Conservation (phyloP, 2,113 vertebrate genomes). For the Callospermophilus lateralis region DNA sequence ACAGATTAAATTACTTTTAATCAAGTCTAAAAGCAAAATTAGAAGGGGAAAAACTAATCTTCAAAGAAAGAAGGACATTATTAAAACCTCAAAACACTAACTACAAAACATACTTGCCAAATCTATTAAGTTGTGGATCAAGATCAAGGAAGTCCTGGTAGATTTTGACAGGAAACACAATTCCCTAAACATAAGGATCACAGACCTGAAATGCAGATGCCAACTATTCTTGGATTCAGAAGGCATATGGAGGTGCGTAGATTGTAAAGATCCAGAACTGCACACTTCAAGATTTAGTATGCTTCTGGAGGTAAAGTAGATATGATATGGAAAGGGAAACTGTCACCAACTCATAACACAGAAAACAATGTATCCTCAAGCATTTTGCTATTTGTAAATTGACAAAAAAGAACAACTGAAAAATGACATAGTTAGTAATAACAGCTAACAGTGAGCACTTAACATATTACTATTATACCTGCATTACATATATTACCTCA, state of each 20-base stretch:
- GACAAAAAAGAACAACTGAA: conserved; percentile 20
- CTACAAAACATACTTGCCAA: conserved; percentile 38
- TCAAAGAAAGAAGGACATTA: background rate
- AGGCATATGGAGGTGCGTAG: background rate
- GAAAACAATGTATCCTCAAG: background rate
- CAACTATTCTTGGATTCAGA: background rate
- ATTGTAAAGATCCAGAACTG: background rate
- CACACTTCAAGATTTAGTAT: background rate
- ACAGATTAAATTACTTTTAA: conserved; percentile 1
- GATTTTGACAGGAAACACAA: conserved; percentile 13
- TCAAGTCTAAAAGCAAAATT: conserved; percentile 53
- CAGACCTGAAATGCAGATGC: background rate
- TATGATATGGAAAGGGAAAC: background rate
- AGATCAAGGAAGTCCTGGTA: background rate
- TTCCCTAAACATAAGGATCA: conserved; percentile 32
- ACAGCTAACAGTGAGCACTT: background rate
- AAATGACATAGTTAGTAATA: background rate
- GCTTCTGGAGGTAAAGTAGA: background rate
- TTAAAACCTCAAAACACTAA: conserved; percentile 58
- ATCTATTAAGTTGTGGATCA: conserved; percentile 26
- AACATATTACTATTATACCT: background rate
- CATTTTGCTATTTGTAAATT: background rate
- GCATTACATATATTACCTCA: conserved; percentile 25
- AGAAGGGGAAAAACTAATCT: background rate
- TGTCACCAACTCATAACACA: background rate